Conservation (phyloP, 2,113 vertebrate species). For the Tichodroma muraria region DNA sequence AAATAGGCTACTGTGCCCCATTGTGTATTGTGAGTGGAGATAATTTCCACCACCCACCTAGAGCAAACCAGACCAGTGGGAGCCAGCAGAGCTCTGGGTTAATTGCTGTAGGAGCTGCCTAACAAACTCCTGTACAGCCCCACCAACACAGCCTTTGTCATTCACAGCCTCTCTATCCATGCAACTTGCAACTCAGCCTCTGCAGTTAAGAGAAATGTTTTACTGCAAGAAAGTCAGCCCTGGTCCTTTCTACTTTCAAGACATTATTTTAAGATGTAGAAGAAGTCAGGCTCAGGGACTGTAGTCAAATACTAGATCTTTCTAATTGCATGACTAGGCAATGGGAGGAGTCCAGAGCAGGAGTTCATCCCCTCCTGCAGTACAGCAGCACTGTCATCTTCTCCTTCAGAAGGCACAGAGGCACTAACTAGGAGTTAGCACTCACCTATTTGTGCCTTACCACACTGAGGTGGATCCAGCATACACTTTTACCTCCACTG, state of each 20-base stretch:
- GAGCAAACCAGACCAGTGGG: background rate
- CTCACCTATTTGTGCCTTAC: background rate
- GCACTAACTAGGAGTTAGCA: background rate
- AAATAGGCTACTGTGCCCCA: background rate
- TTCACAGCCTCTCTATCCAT: background rate
- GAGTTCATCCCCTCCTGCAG: background rate
- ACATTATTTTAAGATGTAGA: background rate
- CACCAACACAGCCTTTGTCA: background rate
- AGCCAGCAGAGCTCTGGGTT: background rate
- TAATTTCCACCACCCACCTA: background rate
- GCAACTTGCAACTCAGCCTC: background rate
- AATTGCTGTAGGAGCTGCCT: background rate
- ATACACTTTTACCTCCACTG: background rate
- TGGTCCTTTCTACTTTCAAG: background rate
- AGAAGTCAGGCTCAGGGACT: background rate
- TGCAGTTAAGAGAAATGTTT: background rate
- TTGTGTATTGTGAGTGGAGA: background rate
- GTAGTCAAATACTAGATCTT: background rate
- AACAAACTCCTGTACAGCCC: background rate
- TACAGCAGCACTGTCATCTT: background rate
- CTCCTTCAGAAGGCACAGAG: background rate
- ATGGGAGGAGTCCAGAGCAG: background rate
- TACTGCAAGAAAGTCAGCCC: background rate
- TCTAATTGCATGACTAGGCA: background rate
- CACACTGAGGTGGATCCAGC: background rate